phyloP scores from a whole-genome alignment of 2,797 vertebrate species.

The Melanotaenia nigrans region DNA sequence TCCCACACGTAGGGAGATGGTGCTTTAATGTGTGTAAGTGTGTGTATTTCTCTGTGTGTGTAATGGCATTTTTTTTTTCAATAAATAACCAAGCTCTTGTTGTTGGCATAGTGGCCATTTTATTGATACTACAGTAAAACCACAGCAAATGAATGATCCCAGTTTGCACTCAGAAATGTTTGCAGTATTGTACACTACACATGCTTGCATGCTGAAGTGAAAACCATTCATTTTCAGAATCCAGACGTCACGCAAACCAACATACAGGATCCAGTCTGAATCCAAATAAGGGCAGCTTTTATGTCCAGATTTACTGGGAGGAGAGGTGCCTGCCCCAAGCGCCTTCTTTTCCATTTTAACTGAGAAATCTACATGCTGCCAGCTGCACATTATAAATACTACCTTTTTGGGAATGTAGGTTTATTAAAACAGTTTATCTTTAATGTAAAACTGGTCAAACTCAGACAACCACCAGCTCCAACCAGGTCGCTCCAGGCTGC shows the following conservation, averaged over 20 bases:
- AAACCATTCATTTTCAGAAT: slow-evolving; percentile 29
- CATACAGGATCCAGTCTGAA: slow-evolving; percentile 13
- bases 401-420: not conserved
- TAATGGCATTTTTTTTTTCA: slow-evolving; percentile 62
- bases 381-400: not conserved
- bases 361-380: not conserved
- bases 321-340: slow-evolving; percentile 15
- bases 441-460: no score
- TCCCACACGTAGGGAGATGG: slow-evolving; percentile 76
- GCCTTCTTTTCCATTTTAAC: slow-evolving; percentile 8
- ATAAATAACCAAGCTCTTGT: slow-evolving; percentile 56
- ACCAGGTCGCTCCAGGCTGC: not conserved
- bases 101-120: slow-evolving; percentile 49
- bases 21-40: slow-evolving; percentile 60
- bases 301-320: slow-evolving; percentile 7
- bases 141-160: slow-evolving; percentile 39
- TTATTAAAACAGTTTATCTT: not conserved
- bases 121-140: slow-evolving; percentile 54
- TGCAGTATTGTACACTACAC: slow-evolving; percentile 14
- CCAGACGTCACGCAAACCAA: slow-evolving; percentile 21
- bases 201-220: slow-evolving; percentile 14
- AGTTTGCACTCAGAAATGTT: slow-evolving; percentile 23
- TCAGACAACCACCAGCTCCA: slow-evolving; percentile 11
- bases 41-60: slow-evolving; percentile 37
- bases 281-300: slow-evolving; percentile 26